These are phyloP conservation scores for Sebastes dallii DNA, from an alignment of 2,797 vertebrate species.

Conservation along the genomic window DNA sequence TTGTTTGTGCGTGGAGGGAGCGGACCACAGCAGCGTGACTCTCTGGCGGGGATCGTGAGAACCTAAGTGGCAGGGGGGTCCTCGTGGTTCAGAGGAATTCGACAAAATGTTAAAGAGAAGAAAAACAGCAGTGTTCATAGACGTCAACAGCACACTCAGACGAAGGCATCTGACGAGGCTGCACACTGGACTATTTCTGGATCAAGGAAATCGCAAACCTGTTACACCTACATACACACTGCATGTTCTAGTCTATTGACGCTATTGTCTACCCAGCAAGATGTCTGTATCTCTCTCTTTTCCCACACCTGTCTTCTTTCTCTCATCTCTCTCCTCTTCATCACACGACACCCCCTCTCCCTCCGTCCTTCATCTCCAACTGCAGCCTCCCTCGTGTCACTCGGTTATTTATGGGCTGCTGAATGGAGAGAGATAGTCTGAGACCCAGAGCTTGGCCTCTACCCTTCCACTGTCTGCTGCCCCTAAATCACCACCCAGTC, in stretches of 20 bases:
- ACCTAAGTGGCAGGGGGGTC: slow-evolving; percentile 51
- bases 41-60: slow-evolving; percentile 67
- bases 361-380: slow-evolving; percentile 1
- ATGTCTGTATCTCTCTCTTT: neutral
- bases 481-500: slow-evolving; percentile 50
- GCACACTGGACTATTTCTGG: neutral
- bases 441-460: slow-evolving; percentile 54
- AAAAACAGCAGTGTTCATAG: neutral
- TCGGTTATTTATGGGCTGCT: slow-evolving; percentile 50
- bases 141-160: neutral
- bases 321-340: too few species aligned
- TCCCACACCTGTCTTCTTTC: too few species aligned
- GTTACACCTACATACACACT: too few species aligned
- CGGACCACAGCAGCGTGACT: slow-evolving; percentile 18
- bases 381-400: slow-evolving; percentile 18
- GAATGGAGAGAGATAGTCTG: slow-evolving; percentile 49
- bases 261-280: neutral
- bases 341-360: neutral
- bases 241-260: too few species aligned
- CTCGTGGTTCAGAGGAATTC: slow-evolving; percentile 31
- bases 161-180: neutral
- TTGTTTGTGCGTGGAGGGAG: slow-evolving; percentile 42
- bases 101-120: slow-evolving; percentile 19
- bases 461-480: slow-evolving; percentile 47
- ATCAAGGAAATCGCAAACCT: too few species aligned